A percentile compares a stretch with the other conserved stretches of the same genome.
These are phyloP conservation scores for Hydraecia micacea DNA, from an alignment of 2,888 invertebrate genomes.

Conservation along the genomic window DNA sequence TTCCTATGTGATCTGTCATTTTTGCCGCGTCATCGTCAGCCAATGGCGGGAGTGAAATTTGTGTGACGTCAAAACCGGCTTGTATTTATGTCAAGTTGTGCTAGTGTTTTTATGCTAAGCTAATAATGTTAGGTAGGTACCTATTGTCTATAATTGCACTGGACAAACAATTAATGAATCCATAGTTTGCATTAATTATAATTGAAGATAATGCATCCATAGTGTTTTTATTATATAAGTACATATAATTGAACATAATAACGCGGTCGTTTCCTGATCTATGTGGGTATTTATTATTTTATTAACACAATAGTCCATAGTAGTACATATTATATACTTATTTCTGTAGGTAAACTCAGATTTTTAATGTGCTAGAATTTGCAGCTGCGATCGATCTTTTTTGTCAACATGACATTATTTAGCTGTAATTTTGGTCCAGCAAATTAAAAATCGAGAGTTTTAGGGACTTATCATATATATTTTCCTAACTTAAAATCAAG, in stretches of 20 bases:
- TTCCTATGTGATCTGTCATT: conserved; percentile 3
- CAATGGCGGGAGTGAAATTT: conserved; percentile 7
- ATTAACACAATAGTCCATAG: no score
- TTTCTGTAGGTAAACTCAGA: no score
- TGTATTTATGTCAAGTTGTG: conserved; percentile 16
- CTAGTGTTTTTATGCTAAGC: not conserved
- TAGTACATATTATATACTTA: no score
- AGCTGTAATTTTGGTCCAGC: no score
- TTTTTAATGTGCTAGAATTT: no score
- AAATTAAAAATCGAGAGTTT: no score
- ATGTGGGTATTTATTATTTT: no score
- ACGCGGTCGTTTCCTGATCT: not conserved
- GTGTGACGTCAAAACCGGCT: conserved; percentile 8
- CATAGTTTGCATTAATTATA: not conserved
- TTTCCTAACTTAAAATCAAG: no score
- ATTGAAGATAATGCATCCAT: not conserved
- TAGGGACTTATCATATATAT: no score
- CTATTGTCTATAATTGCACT: not conserved
- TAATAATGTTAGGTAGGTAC: no score
- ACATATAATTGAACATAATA: not conserved
- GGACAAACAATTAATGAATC: not conserved
- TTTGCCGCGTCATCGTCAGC: conserved; percentile 36
- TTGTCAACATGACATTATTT: no score
- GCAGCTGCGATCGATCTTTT: no score
- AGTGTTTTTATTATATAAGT: not conserved